These are phyloP conservation scores for Argya squamiceps DNA, from an alignment of 2,797 vertebrate genomes.

Conservation along the genomic window DNA sequence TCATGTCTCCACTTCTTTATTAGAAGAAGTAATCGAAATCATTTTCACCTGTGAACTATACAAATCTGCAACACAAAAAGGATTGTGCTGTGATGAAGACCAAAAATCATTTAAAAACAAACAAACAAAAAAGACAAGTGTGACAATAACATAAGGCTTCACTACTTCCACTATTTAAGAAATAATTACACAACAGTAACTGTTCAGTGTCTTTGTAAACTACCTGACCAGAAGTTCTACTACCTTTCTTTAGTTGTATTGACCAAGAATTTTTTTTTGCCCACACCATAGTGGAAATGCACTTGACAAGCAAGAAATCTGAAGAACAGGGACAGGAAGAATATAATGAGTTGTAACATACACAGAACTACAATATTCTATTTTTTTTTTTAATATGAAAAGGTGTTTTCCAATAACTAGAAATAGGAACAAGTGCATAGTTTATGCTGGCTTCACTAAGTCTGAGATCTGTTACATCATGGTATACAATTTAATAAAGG, in stretches of 20 bases:
- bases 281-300: neutral
- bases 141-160: neutral
- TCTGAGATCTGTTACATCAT: neutral
- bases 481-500: neutral
- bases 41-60: neutral
- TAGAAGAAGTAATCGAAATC: neutral
- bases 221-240: neutral
- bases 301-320: neutral
- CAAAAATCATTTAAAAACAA: neutral
- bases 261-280: neutral
- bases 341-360: neutral
- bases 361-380: neutral
- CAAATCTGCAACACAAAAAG: neutral
- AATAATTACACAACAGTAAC: neutral
- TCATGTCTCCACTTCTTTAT: neutral
- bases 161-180: neutral
- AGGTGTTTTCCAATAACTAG: neutral
- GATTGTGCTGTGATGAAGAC: neutral
- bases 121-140: neutral
- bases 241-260: neutral
- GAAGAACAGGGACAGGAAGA: neutral
- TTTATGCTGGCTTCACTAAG: neutral
- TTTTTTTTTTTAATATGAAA: neutral
- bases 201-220: neutral
- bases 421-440: neutral